Conservation (phyloP, 2,888 invertebrate genomes). For the Pseudanteris insignis region DNA sequence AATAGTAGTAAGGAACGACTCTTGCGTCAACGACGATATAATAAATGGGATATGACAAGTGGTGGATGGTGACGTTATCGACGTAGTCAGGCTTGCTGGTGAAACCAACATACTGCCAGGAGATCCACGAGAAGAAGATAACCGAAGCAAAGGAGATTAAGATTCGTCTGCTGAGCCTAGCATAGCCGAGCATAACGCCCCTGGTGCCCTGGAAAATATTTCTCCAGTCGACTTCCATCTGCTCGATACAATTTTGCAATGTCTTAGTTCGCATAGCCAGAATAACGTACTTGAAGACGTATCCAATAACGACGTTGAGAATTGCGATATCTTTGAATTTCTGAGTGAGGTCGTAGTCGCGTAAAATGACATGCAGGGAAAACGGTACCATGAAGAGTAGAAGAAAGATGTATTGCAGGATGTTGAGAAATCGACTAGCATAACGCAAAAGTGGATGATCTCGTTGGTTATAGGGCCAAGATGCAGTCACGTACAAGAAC, state of each 20-base stretch:
- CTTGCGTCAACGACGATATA: slow-evolving; percentile 6
- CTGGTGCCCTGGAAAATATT: slow-evolving; percentile 3
- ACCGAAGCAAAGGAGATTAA: not conserved
- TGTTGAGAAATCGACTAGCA: not conserved
- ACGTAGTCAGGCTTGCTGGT: not conserved
- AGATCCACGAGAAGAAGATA: not conserved
- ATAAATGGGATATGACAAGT: slow-evolving; percentile 5
- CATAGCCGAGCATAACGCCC: slow-evolving; percentile 8
- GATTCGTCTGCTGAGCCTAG: slow-evolving; percentile 4
- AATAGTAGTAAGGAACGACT: slow-evolving; percentile 12
- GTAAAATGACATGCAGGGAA: slow-evolving; percentile 2
- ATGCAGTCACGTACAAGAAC: no score
- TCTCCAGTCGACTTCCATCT: slow-evolving; percentile 10
- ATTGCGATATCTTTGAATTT: slow-evolving; percentile 7
- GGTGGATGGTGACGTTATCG: slow-evolving; percentile 7
- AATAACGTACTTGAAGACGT: slow-evolving; percentile 4
- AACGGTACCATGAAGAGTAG: slow-evolving; percentile 5
- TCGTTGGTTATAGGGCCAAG: no score
- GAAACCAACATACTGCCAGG: slow-evolving; percentile 4
- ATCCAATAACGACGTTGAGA: not conserved
- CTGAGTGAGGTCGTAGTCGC: not conserved
- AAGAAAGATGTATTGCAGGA: slow-evolving; percentile 3
- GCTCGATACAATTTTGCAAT: slow-evolving; percentile 3
- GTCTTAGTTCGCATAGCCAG: not conserved
- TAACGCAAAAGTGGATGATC: no score